Percentiles rank a stretch among this genome's conserved stretches.
Evolutionary conservation across 2,888 invertebrate genomes (phyloP).

Genomic region (Deroplatys truncata): DNA sequence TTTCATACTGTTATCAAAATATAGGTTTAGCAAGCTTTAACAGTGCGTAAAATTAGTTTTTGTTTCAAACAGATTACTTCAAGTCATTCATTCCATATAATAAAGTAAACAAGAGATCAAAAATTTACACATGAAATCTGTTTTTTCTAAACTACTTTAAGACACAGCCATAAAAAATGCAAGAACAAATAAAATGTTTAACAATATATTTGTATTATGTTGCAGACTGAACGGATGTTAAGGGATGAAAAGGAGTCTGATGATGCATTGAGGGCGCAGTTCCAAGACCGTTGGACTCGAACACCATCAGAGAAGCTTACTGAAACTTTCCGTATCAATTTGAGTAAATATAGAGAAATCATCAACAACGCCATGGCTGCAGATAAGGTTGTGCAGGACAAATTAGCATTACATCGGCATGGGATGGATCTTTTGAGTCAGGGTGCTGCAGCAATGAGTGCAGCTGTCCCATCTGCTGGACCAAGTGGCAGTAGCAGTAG

Average conservation of each 20-base stretch:
- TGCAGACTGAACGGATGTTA: conserved; percentile 70
- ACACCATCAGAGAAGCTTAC: conserved; percentile 85
- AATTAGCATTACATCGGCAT: conserved; percentile 71
- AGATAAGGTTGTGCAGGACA: conserved; percentile 75
- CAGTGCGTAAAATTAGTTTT: too few species aligned
- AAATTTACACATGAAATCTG: too few species aligned
- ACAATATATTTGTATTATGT: background rate
- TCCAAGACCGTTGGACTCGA: conserved; percentile 89
- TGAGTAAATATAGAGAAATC: conserved; percentile 88
- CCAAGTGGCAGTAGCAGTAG: conserved; percentile 48
- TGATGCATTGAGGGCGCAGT: conserved; percentile 79
- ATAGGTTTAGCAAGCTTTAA: too few species aligned
- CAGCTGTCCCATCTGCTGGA: conserved; percentile 48
- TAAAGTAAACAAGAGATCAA: too few species aligned
- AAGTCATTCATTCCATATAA: too few species aligned
- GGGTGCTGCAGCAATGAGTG: conserved; percentile 43
- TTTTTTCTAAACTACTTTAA: too few species aligned
- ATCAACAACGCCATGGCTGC: conserved; percentile 82
- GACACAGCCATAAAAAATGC: too few species aligned
- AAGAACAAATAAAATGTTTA: background rate
- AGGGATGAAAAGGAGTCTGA: conserved; percentile 92
- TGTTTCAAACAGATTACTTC: too few species aligned
- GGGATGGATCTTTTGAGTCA: conserved; percentile 79
- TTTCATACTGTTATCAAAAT: too few species aligned
- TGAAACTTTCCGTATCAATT: conserved; percentile 80